Evolutionary conservation across 2,888 invertebrate species (phyloP).

Genomic region (Opisthograptis luteolata): DNA sequence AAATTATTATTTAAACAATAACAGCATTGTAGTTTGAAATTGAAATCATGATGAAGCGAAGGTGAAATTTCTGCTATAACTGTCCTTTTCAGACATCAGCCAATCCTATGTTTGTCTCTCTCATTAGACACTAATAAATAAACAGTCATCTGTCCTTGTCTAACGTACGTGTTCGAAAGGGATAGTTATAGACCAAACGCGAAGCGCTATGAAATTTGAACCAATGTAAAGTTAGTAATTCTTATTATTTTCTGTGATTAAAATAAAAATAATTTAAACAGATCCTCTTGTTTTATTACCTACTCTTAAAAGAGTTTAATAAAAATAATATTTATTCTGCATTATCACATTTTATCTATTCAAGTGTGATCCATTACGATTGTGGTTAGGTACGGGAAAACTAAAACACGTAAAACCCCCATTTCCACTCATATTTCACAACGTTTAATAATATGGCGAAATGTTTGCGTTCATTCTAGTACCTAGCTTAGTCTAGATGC

Average conservation of each 20-base stretch:
- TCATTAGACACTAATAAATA: not conserved
- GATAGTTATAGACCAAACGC: conserved; percentile 8
- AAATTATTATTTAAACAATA: not conserved
- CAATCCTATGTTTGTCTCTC: not conserved
- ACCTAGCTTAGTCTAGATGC: too few species aligned
- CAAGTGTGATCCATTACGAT: not conserved
- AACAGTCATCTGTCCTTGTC: not conserved
- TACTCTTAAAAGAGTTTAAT: too few species aligned
- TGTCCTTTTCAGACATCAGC: conserved; percentile 6
- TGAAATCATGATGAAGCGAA: conserved; percentile 8
- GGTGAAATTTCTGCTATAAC: conserved; percentile 3
- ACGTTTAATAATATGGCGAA: conserved; percentile 32
- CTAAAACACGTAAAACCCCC: not conserved
- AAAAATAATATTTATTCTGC: too few species aligned
- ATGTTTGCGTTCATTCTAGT: conserved; percentile 16
- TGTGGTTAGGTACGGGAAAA: not conserved
- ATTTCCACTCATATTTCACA: conserved; percentile 24
- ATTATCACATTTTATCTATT: not conserved
- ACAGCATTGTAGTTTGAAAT: not conserved
- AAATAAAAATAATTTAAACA: conserved; percentile 23
- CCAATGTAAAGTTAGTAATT: conserved; percentile 16
- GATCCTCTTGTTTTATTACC: conserved; percentile 9
- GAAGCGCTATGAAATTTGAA: conserved; percentile 4
- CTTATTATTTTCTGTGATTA: conserved; percentile 25
- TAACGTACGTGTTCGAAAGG: conserved; percentile 1